Conservation (phyloP, 1,140 invertebrate genomes). For the Cyrtorhinus lividipennis region DNA sequence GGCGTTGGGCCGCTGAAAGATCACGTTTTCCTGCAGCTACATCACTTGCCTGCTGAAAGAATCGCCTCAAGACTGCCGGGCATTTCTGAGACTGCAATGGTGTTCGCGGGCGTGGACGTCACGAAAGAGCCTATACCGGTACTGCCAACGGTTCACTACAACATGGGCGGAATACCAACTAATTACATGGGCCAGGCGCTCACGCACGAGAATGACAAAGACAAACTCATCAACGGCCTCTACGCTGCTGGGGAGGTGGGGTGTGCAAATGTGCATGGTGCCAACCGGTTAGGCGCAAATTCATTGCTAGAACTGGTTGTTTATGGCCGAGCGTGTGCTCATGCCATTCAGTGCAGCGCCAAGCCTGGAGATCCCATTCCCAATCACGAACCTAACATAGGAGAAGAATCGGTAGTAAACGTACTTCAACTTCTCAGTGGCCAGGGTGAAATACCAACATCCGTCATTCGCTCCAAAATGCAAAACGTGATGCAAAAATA, state of each 20-base stretch:
- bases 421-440: constrained; percentile 41
- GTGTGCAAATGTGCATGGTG: constrained; percentile 61
- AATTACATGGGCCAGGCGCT: constrained; percentile 66
- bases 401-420: constrained; percentile 52
- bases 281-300: constrained; percentile 73
- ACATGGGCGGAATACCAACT: constrained; percentile 76
- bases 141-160: constrained; percentile 76
- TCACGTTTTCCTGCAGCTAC: constrained; percentile 63
- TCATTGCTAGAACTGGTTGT: constrained; percentile 71
- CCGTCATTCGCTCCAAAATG: constrained; percentile 51
- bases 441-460: constrained; percentile 45
- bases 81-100: constrained; percentile 61
- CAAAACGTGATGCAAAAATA: constrained; percentile 69
- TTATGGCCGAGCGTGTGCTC: constrained; percentile 65
- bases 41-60: constrained; percentile 59
- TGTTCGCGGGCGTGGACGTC: constrained; percentile 74
- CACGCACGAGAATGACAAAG: constrained; percentile 32
- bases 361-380: constrained; percentile 39
- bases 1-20: constrained; percentile 66
- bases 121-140: constrained; percentile 74
- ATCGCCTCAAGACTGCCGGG: constrained; percentile 42
- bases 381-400: constrained; percentile 37
- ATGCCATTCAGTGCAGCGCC: constrained; percentile 47
- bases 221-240: constrained; percentile 38
- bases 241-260: constrained; percentile 38